Conservation (phyloP, 2,113 vertebrate species). For the Rhabdomys dilectus region DNA sequence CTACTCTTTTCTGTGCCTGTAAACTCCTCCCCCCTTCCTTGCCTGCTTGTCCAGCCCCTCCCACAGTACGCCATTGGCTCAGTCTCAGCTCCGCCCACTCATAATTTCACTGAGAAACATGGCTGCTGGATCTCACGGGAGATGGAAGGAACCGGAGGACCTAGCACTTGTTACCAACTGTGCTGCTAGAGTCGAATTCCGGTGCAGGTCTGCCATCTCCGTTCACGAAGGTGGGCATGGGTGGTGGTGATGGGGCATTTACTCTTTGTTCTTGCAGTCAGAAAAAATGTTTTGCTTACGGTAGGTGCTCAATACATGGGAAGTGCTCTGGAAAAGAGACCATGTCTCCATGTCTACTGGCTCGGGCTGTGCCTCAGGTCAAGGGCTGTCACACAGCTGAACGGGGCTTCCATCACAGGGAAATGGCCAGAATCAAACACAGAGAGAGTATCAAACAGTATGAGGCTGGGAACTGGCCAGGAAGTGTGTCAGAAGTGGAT, state of each 20-base stretch:
- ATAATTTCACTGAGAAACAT: background rate
- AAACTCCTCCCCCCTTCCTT: background rate
- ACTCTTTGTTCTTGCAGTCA: background rate
- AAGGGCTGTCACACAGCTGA: background rate
- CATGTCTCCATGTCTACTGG: background rate
- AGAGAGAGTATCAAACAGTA: no score
- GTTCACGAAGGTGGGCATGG: background rate
- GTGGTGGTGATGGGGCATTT: background rate
- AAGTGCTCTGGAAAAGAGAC: background rate
- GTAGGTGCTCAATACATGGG: background rate
- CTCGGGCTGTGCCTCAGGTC: background rate
- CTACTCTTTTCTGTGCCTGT: background rate
- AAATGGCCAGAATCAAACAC: background rate
- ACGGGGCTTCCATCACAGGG: background rate
- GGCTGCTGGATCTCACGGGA: background rate
- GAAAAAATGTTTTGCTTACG: background rate
- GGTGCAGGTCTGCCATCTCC: background rate
- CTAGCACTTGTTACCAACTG: background rate
- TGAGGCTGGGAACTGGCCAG: background rate
- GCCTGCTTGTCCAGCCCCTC: background rate
- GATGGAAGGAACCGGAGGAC: background rate
- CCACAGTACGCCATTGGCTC: background rate
- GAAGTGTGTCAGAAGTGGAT: rapidly evolving
- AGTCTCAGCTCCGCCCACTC: background rate
- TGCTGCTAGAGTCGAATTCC: background rate